Base-by-base conservation (phyloP, 2,888 invertebrate species). In the Pachliopta kotzebuea region DNA sequence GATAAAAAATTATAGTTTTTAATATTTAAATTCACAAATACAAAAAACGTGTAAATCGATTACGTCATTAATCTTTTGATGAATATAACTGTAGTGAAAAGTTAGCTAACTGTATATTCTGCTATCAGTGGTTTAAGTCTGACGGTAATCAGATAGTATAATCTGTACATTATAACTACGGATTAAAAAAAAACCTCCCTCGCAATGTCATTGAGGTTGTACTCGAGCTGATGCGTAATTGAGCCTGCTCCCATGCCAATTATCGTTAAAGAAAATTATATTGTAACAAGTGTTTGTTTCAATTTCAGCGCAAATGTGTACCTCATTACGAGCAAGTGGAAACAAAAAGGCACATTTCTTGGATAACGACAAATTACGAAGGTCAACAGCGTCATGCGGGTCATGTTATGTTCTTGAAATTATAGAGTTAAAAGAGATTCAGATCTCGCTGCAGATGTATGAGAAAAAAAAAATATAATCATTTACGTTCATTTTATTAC, bases 281-380 rank as follows among this genome's bases (percentile, higher is more conserved):
- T 65, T 58, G 53, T 60, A 63, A 64, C 55, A 63, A 66, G 62
- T 65, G 58, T 61, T 54, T 31, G 60, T 70, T 67, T 67, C 67
- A 72, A 69, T 68, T 70, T 68, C 58, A 58, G 58, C 60, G 50
- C 56, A 63, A 58, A 63, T 59, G 29, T 56, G 20, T 26, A 70
- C 63, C 80, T 81, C 80, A 81, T 84, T 83, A 83, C 74, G 71
- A 11, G 37, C 11, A 70, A 49, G 54, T 50, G 54, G 31, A 42
- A 49, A 53, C 73, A 26, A 37, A 37, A 37, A 37, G 14, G 14
- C 37, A 77, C 67, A 73, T 77, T 83, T 82, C 84, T 83, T 84
- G 76, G 87, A 86, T 87, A 82, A 83, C 73, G 72, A 77, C 85
- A 80, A 85, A 88, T 86, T 85, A 84, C 76, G 78, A 86, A 84